Evolutionary conservation across 1,140 invertebrate species (phyloP), one percentile per base, ranked within the genome.

Genomic region (Pseudobourletiella spinata): DNA sequence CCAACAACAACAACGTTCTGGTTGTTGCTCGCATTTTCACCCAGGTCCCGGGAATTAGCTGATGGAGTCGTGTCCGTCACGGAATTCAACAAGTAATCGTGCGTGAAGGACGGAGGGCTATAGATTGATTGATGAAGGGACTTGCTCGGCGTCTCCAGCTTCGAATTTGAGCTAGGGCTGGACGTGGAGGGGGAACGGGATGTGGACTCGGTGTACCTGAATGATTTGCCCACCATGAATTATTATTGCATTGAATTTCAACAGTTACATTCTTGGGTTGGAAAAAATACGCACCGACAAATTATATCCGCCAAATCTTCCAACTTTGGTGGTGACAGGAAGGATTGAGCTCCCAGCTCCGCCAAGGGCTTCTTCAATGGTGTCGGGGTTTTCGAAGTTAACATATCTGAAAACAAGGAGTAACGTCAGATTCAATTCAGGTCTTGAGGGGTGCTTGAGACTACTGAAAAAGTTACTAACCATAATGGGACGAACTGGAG

Each of bases 281-380:
- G n/a, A n/a, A n/a, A n/a, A n/a, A 26, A 20, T 39, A 32, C 32
- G 4, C 24, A 25, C 20, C 32, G 26, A 22, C 42, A 63, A 29
- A 66, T 56, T n/a, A 70, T 70, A 46, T 67, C 65, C 4, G 62
- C 65, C 29, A 70, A 46, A 42, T 67, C 65, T 48, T 70, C 65
- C 14, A 67, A 22, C 42, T 65, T 64, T 0, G 57, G 52, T 2
- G 65, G 65, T 28, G 59, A 61, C 1, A 60, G 48, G 42, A 67
- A 61, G 22, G 43, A 54, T 22, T 62, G 61, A 8, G 50, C 32
- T 42, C 65, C 61, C 8, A 69, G 61, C 4, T 69, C 59, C 14
- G 58, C 62, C 29, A 69, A 63, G 4, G 65, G 63, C 29, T 61
- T 59, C 42, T 67, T 70, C 15, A 70, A 22, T 6, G 68, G 63